These are phyloP conservation scores for Sakesphorus luctuosus DNA, from an alignment of 2,113 vertebrate species.

Conservation along the genomic window DNA sequence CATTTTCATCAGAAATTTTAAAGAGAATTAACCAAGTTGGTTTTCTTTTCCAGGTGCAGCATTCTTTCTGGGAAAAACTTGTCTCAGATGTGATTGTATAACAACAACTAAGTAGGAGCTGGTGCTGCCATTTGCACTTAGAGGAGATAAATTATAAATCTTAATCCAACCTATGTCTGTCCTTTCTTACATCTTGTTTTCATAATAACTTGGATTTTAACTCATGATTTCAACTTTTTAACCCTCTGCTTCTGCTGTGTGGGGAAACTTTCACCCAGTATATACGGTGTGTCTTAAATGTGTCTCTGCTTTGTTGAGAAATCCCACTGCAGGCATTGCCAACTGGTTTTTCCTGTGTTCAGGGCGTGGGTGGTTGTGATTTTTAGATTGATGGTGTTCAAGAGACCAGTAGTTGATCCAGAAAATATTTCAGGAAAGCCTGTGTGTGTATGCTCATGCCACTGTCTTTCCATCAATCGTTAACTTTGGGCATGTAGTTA, in stretches of 20 bases:
- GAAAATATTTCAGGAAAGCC: neutral
- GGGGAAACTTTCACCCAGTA: neutral
- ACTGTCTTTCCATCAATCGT: neutral
- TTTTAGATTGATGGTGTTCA: neutral
- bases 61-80: neutral
- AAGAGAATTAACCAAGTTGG: neutral
- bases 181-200: neutral
- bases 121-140: neutral
- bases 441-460: fast-evolving
- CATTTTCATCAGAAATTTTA: neutral
- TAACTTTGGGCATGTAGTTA: neutral
- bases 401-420: neutral
- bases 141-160: neutral
- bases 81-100: neutral
- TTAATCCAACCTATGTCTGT: neutral
- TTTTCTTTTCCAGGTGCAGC: neutral
- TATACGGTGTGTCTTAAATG: neutral
- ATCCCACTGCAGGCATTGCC: neutral
- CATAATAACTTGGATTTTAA: neutral
- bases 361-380: neutral
- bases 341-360: neutral
- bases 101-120: neutral
- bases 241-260: neutral
- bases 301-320: neutral
- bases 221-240: neutral